Evolutionary conservation across 2,113 vertebrate genomes (phyloP).

Genomic region (Nesoenas mayeri): DNA sequence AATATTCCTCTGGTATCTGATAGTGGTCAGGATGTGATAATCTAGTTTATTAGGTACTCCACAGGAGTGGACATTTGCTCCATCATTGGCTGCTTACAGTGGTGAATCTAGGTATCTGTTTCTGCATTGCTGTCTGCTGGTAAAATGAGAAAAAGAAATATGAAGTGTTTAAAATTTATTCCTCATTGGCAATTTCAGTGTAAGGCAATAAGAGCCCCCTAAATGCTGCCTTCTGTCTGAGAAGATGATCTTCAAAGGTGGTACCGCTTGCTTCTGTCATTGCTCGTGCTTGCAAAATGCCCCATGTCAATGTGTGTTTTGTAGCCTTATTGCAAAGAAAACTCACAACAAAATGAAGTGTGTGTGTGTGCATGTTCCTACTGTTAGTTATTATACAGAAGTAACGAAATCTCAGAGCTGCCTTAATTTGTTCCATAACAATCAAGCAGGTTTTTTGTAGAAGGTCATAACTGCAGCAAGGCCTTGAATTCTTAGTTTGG

Average conservation of each 20-base stretch:
- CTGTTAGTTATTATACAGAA: neutral
- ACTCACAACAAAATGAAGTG: neutral
- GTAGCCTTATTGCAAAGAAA: neutral
- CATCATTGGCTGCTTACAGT: neutral
- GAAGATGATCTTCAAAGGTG: neutral
- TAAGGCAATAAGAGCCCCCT: neutral
- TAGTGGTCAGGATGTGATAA: neutral
- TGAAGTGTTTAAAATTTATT: neutral
- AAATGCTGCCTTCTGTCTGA: neutral
- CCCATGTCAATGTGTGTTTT: too few species aligned
- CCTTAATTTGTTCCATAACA: neutral
- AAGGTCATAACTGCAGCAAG: neutral
- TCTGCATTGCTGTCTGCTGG: neutral
- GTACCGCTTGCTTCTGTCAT: neutral
- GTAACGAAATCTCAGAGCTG: neutral
- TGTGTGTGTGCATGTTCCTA: neutral
- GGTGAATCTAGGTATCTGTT: neutral
- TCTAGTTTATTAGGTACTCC: neutral
- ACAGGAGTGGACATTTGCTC: neutral
- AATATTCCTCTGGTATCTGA: neutral
- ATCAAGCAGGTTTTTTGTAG: neutral
- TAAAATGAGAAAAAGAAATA: conserved; percentile 18
- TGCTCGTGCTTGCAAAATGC: too few species aligned
- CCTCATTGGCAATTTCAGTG: neutral
- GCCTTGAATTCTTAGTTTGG: neutral